Conservation (phyloP, 2,888 invertebrate genomes). For the Lysandra coridon region DNA sequence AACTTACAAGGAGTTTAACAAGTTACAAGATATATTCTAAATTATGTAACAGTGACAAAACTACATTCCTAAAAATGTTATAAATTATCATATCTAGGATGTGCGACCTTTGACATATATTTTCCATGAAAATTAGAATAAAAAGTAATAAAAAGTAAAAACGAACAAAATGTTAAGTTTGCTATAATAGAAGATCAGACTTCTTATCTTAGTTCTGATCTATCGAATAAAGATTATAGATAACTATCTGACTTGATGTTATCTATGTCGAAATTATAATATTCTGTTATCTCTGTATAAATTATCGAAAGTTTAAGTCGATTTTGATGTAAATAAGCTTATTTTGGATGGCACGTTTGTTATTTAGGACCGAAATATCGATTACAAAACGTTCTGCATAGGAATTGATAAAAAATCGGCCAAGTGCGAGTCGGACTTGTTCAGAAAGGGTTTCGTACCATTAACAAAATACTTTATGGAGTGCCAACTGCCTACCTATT, state of each 20-base stretch:
- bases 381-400: not conserved
- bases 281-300: conserved; percentile 11
- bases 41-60: too few relatives aligned
- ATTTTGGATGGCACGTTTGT: not conserved
- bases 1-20: too few relatives aligned
- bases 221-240: not conserved
- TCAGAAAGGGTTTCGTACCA: too few relatives aligned
- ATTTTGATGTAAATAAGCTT: not conserved
- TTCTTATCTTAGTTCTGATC: not conserved
- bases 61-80: not conserved
- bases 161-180: not conserved
- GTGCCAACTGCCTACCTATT: too few relatives aligned
- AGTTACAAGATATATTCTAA: too few relatives aligned
- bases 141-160: not conserved
- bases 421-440: too few relatives aligned
- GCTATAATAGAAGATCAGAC: not conserved
- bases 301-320: not conserved
- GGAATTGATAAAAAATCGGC: not conserved
- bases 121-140: not conserved
- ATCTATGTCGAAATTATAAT: not conserved
- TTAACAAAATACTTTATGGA: too few relatives aligned
- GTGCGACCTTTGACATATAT: not conserved
- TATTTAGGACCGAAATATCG: not conserved
- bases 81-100: not conserved
- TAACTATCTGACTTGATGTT: not conserved